Conservation (phyloP, 2,797 vertebrate genomes). For the Argyrosomus regius region DNA sequence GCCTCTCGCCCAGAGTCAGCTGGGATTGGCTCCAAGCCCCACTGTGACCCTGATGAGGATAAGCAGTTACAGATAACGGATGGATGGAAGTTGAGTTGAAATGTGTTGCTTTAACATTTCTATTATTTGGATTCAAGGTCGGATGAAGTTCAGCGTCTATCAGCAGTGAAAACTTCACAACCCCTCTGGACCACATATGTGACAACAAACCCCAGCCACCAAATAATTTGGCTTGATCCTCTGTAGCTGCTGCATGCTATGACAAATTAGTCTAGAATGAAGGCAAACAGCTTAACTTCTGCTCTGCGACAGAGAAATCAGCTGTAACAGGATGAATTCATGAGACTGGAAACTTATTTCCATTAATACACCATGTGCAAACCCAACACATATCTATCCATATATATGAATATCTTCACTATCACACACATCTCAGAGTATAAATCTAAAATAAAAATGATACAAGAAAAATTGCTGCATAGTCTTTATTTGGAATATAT, state of each 20-base stretch:
- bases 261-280: not conserved
- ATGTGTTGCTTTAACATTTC: too few species aligned
- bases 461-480: slow-evolving; percentile 41
- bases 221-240: too few species aligned
- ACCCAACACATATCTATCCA: not conserved
- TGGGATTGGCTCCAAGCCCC: too few species aligned
- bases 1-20: too few species aligned
- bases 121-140: too few species aligned
- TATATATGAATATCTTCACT: not conserved
- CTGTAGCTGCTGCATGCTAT: not conserved
- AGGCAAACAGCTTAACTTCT: not conserved
- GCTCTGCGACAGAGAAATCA: not conserved
- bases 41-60: not conserved
- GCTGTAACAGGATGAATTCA: not conserved
- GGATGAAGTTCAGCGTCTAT: not conserved
- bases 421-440: not conserved
- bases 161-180: not conserved
- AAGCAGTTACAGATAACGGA: too few species aligned
- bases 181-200: not conserved
- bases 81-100: not conserved
- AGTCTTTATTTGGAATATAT: slow-evolving; percentile 75
- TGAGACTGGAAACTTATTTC: not conserved
- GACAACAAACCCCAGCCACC: not conserved
- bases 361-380: not conserved
- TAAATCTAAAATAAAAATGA: slow-evolving; percentile 4